These are phyloP conservation scores for Cherax destructor DNA, from an alignment of 1,140 invertebrate species.

Conservation along the genomic window DNA sequence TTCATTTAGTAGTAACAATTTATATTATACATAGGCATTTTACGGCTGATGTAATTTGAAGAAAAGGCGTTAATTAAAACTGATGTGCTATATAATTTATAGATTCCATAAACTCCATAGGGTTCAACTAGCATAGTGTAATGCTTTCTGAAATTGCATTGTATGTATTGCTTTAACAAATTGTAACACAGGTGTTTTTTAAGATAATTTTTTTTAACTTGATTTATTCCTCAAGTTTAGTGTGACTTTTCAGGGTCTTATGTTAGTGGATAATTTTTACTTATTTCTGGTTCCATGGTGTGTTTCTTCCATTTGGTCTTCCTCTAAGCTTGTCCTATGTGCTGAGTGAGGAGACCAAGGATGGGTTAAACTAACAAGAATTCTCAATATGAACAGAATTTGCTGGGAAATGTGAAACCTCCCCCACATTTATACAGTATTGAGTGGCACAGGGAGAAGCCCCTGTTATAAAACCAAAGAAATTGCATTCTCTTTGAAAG, in stretches of 20 bases:
- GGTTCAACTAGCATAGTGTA: too few species aligned
- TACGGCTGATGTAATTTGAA: too few species aligned
- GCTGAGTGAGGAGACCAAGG: not conserved
- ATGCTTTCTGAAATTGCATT: too few species aligned
- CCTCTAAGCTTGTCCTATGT: not conserved
- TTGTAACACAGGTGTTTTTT: too few species aligned
- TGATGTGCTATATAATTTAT: too few species aligned
- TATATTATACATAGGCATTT: too few species aligned
- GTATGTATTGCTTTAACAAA: too few species aligned
- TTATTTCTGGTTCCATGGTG: not conserved
- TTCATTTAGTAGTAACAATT: too few species aligned
- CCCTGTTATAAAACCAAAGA: not conserved
- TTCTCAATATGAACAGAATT: not conserved
- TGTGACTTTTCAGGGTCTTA: not conserved
- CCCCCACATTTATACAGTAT: not conserved
- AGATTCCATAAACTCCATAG: too few species aligned
- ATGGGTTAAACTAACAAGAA: not conserved
- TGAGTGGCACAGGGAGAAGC: not conserved
- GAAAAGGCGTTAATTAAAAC: too few species aligned
- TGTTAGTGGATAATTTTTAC: not conserved
- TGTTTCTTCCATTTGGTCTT: conserved; percentile 13
- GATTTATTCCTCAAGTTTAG: too few species aligned
- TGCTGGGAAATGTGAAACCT: not conserved
- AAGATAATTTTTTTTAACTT: too few species aligned
- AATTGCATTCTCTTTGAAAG: not conserved